Evolutionary conservation across 2,888 invertebrate genomes (phyloP).

Genomic region (Lacanobia wlatinum): DNA sequence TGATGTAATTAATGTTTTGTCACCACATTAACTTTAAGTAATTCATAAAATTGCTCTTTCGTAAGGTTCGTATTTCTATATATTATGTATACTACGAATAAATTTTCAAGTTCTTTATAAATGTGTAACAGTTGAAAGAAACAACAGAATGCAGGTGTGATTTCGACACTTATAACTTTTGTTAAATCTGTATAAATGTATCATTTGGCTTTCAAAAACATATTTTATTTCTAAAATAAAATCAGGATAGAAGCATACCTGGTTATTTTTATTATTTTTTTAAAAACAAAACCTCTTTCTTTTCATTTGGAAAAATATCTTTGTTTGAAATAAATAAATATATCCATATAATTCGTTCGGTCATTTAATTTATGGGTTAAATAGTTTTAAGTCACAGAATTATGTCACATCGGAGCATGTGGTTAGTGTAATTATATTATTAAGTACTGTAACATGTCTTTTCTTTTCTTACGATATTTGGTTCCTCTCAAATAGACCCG

Average conservation of each 20-base stretch:
- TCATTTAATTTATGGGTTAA: conserved; percentile 66
- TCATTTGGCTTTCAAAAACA: conserved; percentile 15
- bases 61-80: conserved; percentile 18
- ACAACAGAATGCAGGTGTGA: not conserved
- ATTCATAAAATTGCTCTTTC: conserved; percentile 19
- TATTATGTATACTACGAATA: conserved; percentile 14
- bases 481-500: not conserved
- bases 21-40: not conserved
- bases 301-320: conserved; percentile 38
- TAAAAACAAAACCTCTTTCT: conserved; percentile 8
- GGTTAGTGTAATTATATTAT: conserved; percentile 70
- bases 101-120: conserved; percentile 14
- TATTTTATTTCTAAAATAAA: conserved; percentile 10
- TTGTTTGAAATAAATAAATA: conserved; percentile 28
- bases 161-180: conserved; percentile 2
- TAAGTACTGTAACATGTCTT: conserved; percentile 63
- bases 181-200: not conserved
- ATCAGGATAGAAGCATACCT: conserved; percentile 14
- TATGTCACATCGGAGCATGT: conserved; percentile 75
- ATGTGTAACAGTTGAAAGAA: conserved; percentile 6
- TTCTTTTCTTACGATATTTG: conserved; percentile 41
- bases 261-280: conserved; percentile 25
- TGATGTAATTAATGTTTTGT: conserved; percentile 35
- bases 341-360: conserved; percentile 48
- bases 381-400: conserved; percentile 72